Evolutionary conservation across 2,113 vertebrate species (phyloP), one percentile per base, ranked within the genome.

Genomic region (Aix galericulata): DNA sequence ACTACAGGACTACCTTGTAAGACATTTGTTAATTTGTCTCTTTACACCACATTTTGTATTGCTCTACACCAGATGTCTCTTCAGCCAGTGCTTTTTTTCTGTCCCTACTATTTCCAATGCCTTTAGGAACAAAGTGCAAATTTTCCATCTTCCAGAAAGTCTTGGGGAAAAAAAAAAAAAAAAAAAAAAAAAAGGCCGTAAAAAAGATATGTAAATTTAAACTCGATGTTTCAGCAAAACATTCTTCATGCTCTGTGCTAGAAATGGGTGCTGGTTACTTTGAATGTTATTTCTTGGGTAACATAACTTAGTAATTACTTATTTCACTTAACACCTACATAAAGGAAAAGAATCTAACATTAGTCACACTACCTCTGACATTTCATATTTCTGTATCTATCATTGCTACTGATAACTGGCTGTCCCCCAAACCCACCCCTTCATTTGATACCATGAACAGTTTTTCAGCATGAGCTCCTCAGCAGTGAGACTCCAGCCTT

Each of bases 291-390:
- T 29, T 32, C 31, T 63, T 16, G 3, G 5, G 32, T 55, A 74
- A 9, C 48, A 74, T 73, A 63, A 6, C 15, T n/a, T 14, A 42
- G 13, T 29, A 13, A 78, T 88, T 88, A 62, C 27, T n/a, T 13
- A 8, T 42, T 92, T 32, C 20, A 17, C 17, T 31, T 62, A 32
- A 29, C 13, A 50, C 2, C 10, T 48, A 18, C 48, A 9, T 23
- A 34, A 52, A 60, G 15, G 20, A 50, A 69, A 62, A 62, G 88
- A 82, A 40, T 9, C 36, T 36, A 5, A 9, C n/a, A 40, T n/a
- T 74, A 17, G 6, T 18, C 34, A 3, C 4, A 16, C 23, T 9
- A 7, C 18, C 8, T 50, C 52, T 60, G 56, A 25, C 0, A 0
- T 6, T 22, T 34, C 21, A 31, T 1, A 17, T 15, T 48, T 50